Conservation (phyloP, 2,113 vertebrate genomes). For the Chamaea fasciata region DNA sequence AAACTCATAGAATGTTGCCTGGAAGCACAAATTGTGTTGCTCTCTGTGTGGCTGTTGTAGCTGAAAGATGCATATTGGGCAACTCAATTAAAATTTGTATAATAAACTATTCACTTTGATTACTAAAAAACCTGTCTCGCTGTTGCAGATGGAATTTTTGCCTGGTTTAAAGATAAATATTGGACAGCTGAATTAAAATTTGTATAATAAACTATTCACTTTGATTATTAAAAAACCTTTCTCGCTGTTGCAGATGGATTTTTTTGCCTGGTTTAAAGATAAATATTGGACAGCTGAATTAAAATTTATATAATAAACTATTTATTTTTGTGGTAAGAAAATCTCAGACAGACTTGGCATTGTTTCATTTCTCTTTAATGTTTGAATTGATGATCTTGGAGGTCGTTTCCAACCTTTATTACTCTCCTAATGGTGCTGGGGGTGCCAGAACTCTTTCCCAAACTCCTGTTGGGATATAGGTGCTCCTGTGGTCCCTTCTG, state of each 20-base stretch:
- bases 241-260: neutral
- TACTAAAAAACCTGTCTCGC: neutral
- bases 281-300: neutral
- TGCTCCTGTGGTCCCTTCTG: neutral
- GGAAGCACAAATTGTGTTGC: neutral
- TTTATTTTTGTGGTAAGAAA: neutral
- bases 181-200: neutral
- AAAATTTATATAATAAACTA: neutral
- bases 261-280: neutral
- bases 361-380: neutral
- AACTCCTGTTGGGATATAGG: neutral
- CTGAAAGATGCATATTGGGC: neutral
- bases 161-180: neutral
- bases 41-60: neutral
- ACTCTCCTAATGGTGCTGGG: neutral
- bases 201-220: rapidly evolving
- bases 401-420: neutral
- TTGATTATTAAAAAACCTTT: no score
- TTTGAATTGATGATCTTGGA: neutral
- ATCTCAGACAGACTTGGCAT: neutral
- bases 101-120: neutral
- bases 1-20: neutral
- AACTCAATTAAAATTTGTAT: neutral
- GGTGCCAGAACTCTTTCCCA: neutral
- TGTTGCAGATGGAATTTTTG: neutral